Base-by-base conservation (phyloP, 2,113 vertebrate species). In the Protobothrops flavoviridis region DNA sequence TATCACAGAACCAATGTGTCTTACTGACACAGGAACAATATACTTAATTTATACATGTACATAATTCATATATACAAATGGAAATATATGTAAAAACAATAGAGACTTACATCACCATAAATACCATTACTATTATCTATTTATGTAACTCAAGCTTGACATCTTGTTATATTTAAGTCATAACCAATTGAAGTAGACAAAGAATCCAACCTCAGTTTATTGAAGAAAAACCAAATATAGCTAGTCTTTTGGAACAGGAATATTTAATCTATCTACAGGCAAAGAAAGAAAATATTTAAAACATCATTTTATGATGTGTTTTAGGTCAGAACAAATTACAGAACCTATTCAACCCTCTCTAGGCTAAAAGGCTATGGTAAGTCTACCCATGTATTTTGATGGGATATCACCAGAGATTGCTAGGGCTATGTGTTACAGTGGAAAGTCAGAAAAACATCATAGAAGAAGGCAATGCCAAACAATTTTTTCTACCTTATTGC, bases 1-100 rank as follows among this genome's bases (percentile, higher is more conserved):
- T 2, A 90, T 64, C 85, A n/a, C 20, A 59, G 87, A 95, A 95
- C 93, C 94, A 95, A 94, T 92, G 94, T 4, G 50, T 29, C 43
- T 90, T n/a, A 33, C 4, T 39, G 33, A 69, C 50, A 52, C 21
- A 20, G 50, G 64, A 52, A 33, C 50, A 12, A 50, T 90, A 90
- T 74, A 91, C 74, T 33, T 85, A 43, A 86, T 26, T 57, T 90
- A 50, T 45, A 87, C 23, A 57, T 43, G 15, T 59, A 26, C 52
- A 43, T 81, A 81, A 81, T 69, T 64, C 59, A 90, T 48, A 69
- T 26, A 45, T 17, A 7, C 24, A n/a, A 45, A 90, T 90, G 45
- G 61, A 48, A 61, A n/a, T 7, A 29, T 50, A 56, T 43, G 56
- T 88, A 88, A 56, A 88, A 43, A n/a, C 15, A 87, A 7, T 2